Percentiles rank a stretch among this genome's conserved stretches.
These are phyloP conservation scores for Oreortyx pictus DNA, from an alignment of 2,797 vertebrate genomes.

Conservation along the genomic window DNA sequence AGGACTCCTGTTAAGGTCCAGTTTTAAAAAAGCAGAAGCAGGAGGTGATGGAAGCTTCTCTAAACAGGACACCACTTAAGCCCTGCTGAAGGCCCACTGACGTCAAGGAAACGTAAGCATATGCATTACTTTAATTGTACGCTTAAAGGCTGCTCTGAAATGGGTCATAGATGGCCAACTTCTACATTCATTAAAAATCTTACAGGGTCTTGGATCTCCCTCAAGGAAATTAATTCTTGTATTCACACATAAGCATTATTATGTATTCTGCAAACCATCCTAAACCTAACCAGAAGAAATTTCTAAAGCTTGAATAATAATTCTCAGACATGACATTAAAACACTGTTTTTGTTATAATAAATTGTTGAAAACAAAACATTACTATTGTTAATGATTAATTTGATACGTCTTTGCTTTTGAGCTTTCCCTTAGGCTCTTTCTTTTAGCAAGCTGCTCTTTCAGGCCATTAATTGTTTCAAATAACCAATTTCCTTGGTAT, in stretches of 20 bases:
- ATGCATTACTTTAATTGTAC: background rate
- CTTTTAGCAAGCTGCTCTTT: background rate
- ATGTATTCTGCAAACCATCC: background rate
- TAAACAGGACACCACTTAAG: background rate
- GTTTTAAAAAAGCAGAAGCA: background rate
- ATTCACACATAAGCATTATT: background rate
- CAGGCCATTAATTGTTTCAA: conserved; percentile 28
- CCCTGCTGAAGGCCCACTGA: background rate
- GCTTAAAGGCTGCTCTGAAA: background rate
- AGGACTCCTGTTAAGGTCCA: background rate
- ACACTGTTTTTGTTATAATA: conserved; percentile 13
- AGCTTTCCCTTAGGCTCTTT: conserved; percentile 14
- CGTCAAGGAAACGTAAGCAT: background rate
- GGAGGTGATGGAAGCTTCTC: background rate
- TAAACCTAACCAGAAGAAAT: background rate
- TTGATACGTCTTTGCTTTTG: conserved; percentile 34
- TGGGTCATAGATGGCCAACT: background rate
- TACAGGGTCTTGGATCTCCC: background rate
- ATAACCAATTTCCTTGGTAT: conserved; percentile 38
- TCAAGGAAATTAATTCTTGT: background rate
- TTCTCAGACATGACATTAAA: conserved; percentile 14
- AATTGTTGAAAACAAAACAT: conserved; percentile 14
- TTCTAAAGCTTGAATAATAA: background rate
- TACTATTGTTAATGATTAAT: conserved; percentile 51
- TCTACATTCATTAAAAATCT: background rate